Evolutionary conservation across 1,140 invertebrate genomes (phyloP).

Genomic region (Palaemon carinicauda): DNA sequence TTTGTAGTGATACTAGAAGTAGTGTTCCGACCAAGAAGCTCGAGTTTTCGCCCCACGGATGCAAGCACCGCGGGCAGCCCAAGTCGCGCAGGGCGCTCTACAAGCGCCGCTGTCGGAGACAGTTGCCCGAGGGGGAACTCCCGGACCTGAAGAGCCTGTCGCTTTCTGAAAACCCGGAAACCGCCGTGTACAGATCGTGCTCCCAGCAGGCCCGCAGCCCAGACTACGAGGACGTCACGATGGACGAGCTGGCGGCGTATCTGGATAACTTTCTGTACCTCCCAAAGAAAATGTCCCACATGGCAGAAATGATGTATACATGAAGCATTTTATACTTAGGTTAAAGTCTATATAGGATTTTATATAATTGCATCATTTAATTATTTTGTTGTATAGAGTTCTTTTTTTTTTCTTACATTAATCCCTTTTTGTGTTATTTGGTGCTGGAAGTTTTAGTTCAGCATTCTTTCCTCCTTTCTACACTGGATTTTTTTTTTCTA

Average conservation of each 20-base stretch:
- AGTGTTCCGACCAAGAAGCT: constrained; percentile 27
- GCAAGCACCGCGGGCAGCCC: constrained; percentile 41
- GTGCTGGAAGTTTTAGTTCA: no score
- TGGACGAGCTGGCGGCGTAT: constrained; percentile 90
- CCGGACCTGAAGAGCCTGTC: constrained; percentile 52
- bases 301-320: constrained; percentile 98
- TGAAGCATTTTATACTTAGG: constrained; percentile 65
- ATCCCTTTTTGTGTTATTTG: no score
- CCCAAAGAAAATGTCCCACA: constrained; percentile 94
- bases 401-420: no score
- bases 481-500: no score
- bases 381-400: no score
- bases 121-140: constrained; percentile 36
- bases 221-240: constrained; percentile 75
- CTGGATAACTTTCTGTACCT: constrained; percentile 93
- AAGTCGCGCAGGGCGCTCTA: constrained; percentile 42
- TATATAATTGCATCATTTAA: no score
- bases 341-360: neutral
- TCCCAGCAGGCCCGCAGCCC: constrained; percentile 55
- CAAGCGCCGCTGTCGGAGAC: constrained; percentile 38
- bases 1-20: neutral
- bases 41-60: constrained; percentile 46
- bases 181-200: constrained; percentile 20
- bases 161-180: constrained; percentile 11
- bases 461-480: no score